These are phyloP conservation scores for Mactromeris polynyma DNA, from an alignment of 2,888 invertebrate genomes.

Conservation along the genomic window DNA sequence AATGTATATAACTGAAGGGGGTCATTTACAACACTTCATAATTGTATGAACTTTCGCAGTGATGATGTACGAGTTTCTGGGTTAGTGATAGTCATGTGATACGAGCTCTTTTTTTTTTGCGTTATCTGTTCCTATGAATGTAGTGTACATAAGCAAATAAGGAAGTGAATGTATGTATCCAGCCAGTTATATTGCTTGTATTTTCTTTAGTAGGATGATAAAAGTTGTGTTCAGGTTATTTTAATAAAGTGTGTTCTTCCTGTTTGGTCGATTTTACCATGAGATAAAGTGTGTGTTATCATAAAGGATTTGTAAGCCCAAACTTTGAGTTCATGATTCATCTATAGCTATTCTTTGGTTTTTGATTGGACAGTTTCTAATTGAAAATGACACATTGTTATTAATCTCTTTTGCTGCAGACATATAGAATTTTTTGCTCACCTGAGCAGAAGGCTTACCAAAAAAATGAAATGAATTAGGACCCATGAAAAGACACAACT, in stretches of 20 bases:
- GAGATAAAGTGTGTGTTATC: not conserved
- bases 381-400: too few species aligned
- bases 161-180: not conserved
- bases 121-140: not conserved
- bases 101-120: not conserved
- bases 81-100: not conserved
- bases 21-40: not conserved
- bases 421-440: too few species aligned
- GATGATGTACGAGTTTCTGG: not conserved
- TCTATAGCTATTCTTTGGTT: too few species aligned
- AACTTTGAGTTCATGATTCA: too few species aligned
- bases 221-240: not conserved
- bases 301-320: not conserved
- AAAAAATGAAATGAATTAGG: too few species aligned
- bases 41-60: not conserved
- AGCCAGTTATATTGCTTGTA: not conserved
- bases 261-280: not conserved
- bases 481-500: too few species aligned
- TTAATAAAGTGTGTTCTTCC: not conserved
- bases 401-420: too few species aligned
- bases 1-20: not conserved
- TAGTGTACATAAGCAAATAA: not conserved
- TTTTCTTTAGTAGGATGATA: not conserved
- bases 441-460: too few species aligned
- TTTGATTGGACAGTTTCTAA: too few species aligned